Base-by-base conservation (phyloP, 2,113 vertebrate genomes). In the Puntigrus tetrazona region DNA sequence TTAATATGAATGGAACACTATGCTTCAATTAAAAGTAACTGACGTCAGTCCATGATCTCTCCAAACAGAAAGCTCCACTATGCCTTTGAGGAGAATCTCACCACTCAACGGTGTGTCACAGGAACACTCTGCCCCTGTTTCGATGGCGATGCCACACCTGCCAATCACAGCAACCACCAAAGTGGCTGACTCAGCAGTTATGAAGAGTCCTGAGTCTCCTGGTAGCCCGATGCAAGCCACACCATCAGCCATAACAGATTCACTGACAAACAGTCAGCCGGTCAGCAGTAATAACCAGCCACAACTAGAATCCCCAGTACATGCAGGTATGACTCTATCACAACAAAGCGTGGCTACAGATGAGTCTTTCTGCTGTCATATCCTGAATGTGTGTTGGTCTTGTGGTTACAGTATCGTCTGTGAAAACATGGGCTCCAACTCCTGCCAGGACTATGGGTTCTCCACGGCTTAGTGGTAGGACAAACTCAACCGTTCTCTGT, bases 81-180 rank as follows among this genome's bases (percentile, higher is more conserved):
- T 91, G 73, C 73, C 90, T 14, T 89, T 91, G 31, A 92, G 91
- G 63, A 92, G 92, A 84, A 90, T 55, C 38, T 89, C 92, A 20
- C 91, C 93, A 11, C 75, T 89, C 25, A 72, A 0, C 25, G 88
- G 89, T 47, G 36, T 90, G 31, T 90, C 90, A 13, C 95, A 93
- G 41, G 95, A 94, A 73, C 95, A 96, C 79, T 92, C 93, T 0
- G 93, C 95, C 4, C 94, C 95, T 1, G 88, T 95, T 5, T 81
- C 94, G 18, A 91, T 95, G 87, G 91, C 94, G 82, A 95, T 95
- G 94, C 95, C 96, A 5, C 97, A 98, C 90, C 95, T 97, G 86
- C 97, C 98, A 0, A 96, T 99, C 91, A 97, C 96, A 0, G 97
- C 98, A 0, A 90, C 96, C 65, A 99, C 95, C 18, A 95, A 96